phyloP scores from a whole-genome alignment of 2,888 invertebrate genomes.

The Pterobdella sp. region DNA sequence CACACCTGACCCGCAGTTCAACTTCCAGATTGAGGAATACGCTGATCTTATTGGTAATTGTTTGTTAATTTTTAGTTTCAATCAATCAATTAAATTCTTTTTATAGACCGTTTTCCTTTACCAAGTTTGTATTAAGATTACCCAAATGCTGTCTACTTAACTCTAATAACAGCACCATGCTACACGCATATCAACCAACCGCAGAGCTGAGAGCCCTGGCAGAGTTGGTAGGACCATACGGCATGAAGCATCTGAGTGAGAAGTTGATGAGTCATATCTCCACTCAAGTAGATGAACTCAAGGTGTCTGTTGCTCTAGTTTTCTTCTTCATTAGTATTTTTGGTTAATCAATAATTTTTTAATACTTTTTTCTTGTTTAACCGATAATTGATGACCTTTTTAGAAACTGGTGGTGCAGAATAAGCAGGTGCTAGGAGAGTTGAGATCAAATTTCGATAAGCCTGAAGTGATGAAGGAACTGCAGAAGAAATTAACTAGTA shows the following conservation, averaged over 20 bases:
- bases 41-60: constrained; percentile 71
- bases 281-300: constrained; percentile 91
- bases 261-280: constrained; percentile 97
- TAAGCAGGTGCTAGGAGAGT: constrained; percentile 78
- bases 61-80: too few relatives aligned
- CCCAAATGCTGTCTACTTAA: too few relatives aligned
- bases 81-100: too few relatives aligned
- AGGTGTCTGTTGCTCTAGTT: constrained; percentile 51
- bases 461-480: constrained; percentile 97
- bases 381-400: not conserved
- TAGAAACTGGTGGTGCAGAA: constrained; percentile 75
- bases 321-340: not conserved
- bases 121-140: too few relatives aligned
- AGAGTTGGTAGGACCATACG: constrained; percentile 94
- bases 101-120: too few relatives aligned
- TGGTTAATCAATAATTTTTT: not conserved
- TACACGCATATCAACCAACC: not conserved
- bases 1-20: constrained; percentile 66
- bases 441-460: constrained; percentile 94
- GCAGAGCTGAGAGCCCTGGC: constrained; percentile 83
- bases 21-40: constrained; percentile 95
- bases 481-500: constrained; percentile 63
- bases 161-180: too few relatives aligned
- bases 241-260: constrained; percentile 88
- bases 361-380: not conserved